Evolutionary conservation across 1,140 invertebrate species (phyloP).

Genomic region (Drosophila athabasca): DNA sequence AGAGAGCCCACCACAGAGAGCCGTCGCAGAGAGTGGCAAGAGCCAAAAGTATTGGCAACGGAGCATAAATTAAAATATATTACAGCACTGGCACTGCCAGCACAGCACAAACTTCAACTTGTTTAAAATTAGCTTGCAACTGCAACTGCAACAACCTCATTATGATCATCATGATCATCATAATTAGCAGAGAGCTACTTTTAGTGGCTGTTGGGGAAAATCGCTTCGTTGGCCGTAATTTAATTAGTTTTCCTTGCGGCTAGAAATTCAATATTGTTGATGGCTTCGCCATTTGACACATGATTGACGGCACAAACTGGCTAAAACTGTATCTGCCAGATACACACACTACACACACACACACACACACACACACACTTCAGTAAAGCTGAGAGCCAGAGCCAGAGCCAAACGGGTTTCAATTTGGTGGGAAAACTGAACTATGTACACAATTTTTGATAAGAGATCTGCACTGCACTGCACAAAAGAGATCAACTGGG

Average conservation of each 20-base stretch:
- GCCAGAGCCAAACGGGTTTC: constrained; percentile 36
- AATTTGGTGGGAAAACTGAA: constrained; percentile 36
- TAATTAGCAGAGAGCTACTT: constrained; percentile 51
- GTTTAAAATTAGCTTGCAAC: constrained; percentile 71
- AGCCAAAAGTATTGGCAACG: constrained; percentile 74
- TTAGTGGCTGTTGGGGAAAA: constrained; percentile 16
- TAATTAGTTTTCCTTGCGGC: constrained; percentile 80
- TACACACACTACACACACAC: constrained; percentile 3
- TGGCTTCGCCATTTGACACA: constrained; percentile 76
- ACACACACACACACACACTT: constrained; percentile 11
- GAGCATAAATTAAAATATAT: constrained; percentile 80
- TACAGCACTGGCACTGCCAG: constrained; percentile 37
- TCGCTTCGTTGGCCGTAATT: constrained; percentile 60
- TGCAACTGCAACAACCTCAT: constrained; percentile 10
- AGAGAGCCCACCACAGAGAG: constrained; percentile 27
- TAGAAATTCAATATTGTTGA: constrained; percentile 82
- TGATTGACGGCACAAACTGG: constrained; percentile 78
- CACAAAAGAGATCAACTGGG: constrained; percentile 7
- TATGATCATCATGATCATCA: constrained; percentile 45
- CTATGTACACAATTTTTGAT: constrained; percentile 3
- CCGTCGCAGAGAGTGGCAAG: background rate
- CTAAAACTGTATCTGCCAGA: constrained; percentile 27
- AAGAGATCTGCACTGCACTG: constrained; percentile 30
- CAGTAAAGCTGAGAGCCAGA: constrained; percentile 39
- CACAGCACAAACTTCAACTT: constrained; percentile 40